Percentiles rank a stretch among this genome's conserved stretches.
These are phyloP conservation scores for Columba livia DNA, from an alignment of 2,113 vertebrate species.

Conservation along the genomic window DNA sequence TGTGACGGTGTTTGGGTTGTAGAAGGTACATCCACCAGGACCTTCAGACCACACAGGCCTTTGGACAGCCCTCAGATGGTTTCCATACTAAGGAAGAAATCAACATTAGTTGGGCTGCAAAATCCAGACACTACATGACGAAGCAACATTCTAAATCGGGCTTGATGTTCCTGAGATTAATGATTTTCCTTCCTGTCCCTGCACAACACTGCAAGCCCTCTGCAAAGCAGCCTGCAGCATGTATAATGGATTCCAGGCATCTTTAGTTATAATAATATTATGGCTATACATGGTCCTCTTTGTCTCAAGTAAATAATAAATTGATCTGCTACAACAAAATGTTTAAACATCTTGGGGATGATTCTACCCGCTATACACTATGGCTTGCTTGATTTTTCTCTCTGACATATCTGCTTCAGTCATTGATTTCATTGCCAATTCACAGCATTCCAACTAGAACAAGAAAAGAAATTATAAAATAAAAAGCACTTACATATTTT, in stretches of 20 bases:
- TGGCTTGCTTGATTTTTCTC: background rate
- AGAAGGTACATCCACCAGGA: background rate
- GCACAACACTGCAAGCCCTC: background rate
- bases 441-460: background rate
- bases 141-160: background rate
- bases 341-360: background rate
- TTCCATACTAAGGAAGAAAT: constrained; percentile 50
- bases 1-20: background rate
- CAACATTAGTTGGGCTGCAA: background rate
- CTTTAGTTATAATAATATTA: background rate
- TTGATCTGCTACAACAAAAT: background rate
- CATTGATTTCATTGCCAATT: background rate
- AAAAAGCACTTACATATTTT: background rate
- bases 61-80: constrained; percentile 23
- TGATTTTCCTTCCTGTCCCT: background rate
- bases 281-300: constrained; percentile 38
- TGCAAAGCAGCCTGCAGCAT: background rate
- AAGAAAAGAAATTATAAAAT: background rate
- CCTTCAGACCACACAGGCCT: background rate
- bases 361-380: background rate
- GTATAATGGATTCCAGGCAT: constrained; percentile 24
- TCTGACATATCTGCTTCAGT: background rate
- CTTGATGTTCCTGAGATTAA: background rate
- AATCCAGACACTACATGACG: background rate
- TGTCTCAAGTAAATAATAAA: constrained; percentile 26